Evolutionary conservation across 2,888 invertebrate genomes (phyloP).

Genomic region (Ochropleura leucogaster): DNA sequence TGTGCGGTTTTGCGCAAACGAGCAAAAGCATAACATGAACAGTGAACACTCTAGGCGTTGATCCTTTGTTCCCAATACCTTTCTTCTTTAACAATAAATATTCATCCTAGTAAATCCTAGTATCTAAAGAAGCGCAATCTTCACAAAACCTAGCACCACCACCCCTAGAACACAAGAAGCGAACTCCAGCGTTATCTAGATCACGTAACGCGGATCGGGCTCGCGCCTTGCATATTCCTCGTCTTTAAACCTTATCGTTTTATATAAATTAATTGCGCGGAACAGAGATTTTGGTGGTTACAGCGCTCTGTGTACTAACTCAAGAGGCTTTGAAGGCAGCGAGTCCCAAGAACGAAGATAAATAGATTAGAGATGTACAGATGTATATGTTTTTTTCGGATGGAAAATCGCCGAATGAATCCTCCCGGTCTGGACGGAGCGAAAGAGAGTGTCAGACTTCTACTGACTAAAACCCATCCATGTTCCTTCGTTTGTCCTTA

Average conservation of each 20-base stretch:
- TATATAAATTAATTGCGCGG: constrained; percentile 87
- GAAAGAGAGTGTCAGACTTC: no score
- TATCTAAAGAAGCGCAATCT: neutral
- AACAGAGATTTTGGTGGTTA: constrained; percentile 76
- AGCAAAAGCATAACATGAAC: no score
- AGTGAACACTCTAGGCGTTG: neutral
- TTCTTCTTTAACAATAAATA: neutral
- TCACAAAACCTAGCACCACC: constrained; percentile 23
- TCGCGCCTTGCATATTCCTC: constrained; percentile 88
- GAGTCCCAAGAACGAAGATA: constrained; percentile 7
- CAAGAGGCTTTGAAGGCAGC: constrained; percentile 39
- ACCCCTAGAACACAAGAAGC: constrained; percentile 74
- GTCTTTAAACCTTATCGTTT: constrained; percentile 88
- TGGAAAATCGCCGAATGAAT: no score
- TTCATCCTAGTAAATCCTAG: neutral
- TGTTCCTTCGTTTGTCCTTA: no score
- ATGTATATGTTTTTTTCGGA: no score
- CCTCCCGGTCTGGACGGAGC: no score
- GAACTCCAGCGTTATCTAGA: constrained; percentile 78
- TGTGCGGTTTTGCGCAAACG: neutral
- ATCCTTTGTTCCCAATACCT: neutral
- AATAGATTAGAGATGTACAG: no score
- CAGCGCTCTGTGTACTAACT: constrained; percentile 53
- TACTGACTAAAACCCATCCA: no score
- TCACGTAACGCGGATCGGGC: constrained; percentile 82